phyloP scores from a whole-genome alignment of 2,113 vertebrate genomes.

The Alexandromys fortis region DNA sequence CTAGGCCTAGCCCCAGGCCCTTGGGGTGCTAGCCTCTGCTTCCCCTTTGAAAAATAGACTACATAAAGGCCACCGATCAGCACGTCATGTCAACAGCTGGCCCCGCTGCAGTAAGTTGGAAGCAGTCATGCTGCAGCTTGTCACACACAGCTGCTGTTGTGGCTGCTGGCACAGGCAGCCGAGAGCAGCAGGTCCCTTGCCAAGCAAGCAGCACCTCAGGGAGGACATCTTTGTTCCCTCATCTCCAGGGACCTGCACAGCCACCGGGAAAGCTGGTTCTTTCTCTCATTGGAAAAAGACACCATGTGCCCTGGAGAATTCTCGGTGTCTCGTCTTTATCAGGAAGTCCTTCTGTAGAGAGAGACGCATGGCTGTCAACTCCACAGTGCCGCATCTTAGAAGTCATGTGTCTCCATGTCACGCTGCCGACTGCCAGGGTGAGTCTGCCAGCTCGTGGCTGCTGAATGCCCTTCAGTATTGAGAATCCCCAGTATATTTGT shows the following conservation, averaged over 20 bases:
- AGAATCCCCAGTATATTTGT: not conserved
- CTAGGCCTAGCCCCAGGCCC: not conserved
- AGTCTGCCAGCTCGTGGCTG: not conserved
- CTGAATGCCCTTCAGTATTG: not conserved
- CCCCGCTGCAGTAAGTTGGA: not conserved
- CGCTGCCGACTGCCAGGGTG: not conserved
- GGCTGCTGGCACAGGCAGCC: not conserved
- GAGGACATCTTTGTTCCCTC: not conserved
- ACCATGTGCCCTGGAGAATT: rapidly evolving
- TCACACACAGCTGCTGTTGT: not conserved
- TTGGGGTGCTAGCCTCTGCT: rapidly evolving
- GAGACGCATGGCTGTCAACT: rapidly evolving
- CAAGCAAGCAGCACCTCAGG: not conserved
- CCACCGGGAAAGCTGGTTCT: rapidly evolving
- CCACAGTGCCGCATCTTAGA: not conserved
- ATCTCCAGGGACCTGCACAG: rapidly evolving
- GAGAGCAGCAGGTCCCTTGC: not conserved
- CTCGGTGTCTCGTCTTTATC: not conserved
- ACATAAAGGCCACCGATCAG: rapidly evolving
- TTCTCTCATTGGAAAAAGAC: not conserved
- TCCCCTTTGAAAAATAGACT: not conserved
- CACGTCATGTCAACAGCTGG: rapidly evolving
- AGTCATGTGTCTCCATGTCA: rapidly evolving
- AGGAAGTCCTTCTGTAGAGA: not conserved
- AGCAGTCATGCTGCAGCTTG: not conserved